These are phyloP conservation scores for Onthophagus sagittarius DNA, from an alignment of 2,888 invertebrate species.

Conservation along the genomic window DNA sequence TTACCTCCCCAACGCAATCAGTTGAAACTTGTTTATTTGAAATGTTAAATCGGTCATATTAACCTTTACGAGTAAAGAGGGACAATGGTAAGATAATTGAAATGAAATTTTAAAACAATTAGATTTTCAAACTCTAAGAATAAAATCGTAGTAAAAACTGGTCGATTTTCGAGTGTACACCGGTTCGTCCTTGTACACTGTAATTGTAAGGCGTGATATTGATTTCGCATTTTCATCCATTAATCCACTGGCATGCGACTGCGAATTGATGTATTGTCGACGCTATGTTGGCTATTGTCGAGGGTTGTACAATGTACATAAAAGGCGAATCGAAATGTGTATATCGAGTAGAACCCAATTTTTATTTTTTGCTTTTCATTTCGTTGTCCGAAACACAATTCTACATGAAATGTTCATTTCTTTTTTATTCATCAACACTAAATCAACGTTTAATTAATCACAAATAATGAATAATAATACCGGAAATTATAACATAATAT, in stretches of 20 bases:
- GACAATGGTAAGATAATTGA: too few species aligned
- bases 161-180: not conserved
- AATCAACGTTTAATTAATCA: too few species aligned
- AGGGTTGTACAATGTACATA: constrained; percentile 1
- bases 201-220: constrained; percentile 19
- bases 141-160: not conserved
- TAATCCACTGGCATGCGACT: not conserved
- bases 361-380: not conserved
- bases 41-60: not conserved
- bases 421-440: too few species aligned
- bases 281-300: not conserved
- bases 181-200: constrained; percentile 13
- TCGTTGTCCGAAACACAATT: not conserved
- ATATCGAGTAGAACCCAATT: not conserved
- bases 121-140: too few species aligned
- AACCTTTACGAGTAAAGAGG: not conserved
- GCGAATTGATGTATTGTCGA: not conserved
- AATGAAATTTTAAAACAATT: too few species aligned
- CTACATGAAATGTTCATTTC: too few species aligned
- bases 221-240: constrained; percentile 24
- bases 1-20: not conserved
- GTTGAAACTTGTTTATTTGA: not conserved
- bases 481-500: too few species aligned
- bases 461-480: too few species aligned
- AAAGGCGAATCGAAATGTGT: constrained; percentile 3